A percentile compares a stretch with the other conserved stretches of the same genome.
Evolutionary conservation across 1,140 invertebrate species (phyloP).

Genomic region (Drosophila erecta): DNA sequence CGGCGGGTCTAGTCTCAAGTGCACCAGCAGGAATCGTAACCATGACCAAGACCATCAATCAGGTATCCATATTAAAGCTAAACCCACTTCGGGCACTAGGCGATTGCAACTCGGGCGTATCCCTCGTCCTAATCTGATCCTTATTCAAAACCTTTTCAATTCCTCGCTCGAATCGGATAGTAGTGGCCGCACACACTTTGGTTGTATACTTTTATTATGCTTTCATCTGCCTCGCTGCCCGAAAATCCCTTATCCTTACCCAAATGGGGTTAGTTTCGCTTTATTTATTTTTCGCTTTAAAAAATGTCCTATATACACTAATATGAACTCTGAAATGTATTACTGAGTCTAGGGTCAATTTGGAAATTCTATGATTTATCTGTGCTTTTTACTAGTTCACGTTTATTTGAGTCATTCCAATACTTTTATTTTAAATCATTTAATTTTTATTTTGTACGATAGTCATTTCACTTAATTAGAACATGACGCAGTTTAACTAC

Average conservation of each 20-base stretch:
- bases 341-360: no score
- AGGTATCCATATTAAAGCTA: conserved; percentile 75
- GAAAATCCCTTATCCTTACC: not conserved
- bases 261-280: not conserved
- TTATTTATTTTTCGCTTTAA: not conserved
- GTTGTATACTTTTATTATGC: conserved; percentile 13
- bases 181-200: conserved; percentile 29
- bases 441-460: no score
- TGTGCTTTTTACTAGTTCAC: no score
- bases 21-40: conserved; percentile 84
- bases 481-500: no score
- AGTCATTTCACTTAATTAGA: no score
- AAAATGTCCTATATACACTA: not conserved
- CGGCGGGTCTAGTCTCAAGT: conserved; percentile 84
- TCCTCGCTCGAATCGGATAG: conserved; percentile 20
- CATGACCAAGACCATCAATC: conserved; percentile 84
- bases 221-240: conserved; percentile 2
- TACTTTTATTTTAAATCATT: no score
- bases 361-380: no score
- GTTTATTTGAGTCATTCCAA: no score
- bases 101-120: conserved; percentile 36
- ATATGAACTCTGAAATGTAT: not conserved
- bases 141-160: conserved; percentile 1
- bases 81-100: conserved; percentile 43
- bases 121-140: conserved; percentile 23